These are phyloP conservation scores for Seriola quinqueradiata DNA, from an alignment of 2,113 vertebrate genomes.

Conservation along the genomic window DNA sequence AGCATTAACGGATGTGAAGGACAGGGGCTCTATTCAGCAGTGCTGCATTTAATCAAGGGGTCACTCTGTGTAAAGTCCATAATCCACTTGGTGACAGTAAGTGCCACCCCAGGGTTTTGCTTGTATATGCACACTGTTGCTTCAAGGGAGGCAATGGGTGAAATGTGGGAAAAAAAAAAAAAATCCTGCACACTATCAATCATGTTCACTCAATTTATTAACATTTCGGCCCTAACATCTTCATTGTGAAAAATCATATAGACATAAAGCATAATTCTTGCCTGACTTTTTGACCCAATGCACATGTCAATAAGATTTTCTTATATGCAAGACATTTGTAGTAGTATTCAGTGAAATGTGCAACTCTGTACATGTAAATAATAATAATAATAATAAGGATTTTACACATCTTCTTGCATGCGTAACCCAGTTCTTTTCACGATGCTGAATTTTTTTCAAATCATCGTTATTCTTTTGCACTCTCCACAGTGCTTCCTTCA, in stretches of 20 bases:
- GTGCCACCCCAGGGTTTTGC: slow-evolving; percentile 45
- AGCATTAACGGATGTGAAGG: slow-evolving; percentile 66
- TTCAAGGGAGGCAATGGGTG: background rate
- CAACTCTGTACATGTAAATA: background rate
- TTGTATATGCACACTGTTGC: slow-evolving; percentile 29
- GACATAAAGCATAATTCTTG: background rate
- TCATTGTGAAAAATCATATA: background rate
- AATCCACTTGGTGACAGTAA: slow-evolving; percentile 66
- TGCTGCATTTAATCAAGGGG: slow-evolving; percentile 68
- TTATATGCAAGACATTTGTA: background rate
- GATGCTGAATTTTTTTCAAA: background rate
- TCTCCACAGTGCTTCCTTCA: slow-evolving; percentile 23
- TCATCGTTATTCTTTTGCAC: slow-evolving; percentile 33
- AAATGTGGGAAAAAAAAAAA: background rate
- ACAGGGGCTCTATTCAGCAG: slow-evolving; percentile 54
- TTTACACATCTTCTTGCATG: background rate
- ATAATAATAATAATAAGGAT: background rate
- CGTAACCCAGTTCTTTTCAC: background rate
- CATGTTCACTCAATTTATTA: background rate
- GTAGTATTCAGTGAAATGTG: background rate
- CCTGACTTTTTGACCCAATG: background rate
- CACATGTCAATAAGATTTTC: background rate
- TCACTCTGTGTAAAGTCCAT: slow-evolving; percentile 63
- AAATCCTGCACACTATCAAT: background rate
- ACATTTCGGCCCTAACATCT: background rate